Evolutionary conservation across 2,797 vertebrate species (phyloP).

Genomic region (Periophthalmus magnuspinnatus): DNA sequence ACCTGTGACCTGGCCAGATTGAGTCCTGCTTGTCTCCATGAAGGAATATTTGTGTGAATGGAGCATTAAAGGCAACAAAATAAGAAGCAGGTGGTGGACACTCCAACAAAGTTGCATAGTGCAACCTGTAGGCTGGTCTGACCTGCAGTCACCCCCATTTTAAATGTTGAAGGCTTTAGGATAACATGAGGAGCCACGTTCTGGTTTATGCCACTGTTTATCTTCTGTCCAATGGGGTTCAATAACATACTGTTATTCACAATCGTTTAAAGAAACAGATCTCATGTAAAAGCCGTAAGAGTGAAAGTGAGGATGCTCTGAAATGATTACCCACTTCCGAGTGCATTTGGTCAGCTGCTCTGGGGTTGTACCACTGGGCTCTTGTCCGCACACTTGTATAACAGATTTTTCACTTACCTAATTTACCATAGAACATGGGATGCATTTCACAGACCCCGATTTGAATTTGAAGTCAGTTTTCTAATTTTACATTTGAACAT

Average conservation of each 20-base stretch:
- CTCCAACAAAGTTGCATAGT: too few species aligned
- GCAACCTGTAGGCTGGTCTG: slow-evolving; percentile 18
- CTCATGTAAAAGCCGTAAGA: too few species aligned
- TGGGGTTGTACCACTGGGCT: slow-evolving; percentile 1
- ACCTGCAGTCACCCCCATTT: slow-evolving; percentile 22
- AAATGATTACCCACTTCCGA: neutral
- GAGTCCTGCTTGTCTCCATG: too few species aligned
- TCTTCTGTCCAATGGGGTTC: neutral
- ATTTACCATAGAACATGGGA: slow-evolving; percentile 15
- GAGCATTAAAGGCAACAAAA: too few species aligned
- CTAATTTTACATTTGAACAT: slow-evolving; percentile 26
- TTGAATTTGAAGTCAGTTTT: slow-evolving; percentile 32
- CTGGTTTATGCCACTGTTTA: slow-evolving; percentile 6
- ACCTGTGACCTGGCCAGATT: too few species aligned
- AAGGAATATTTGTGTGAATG: too few species aligned
- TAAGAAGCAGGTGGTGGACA: too few species aligned
- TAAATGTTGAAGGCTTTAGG: slow-evolving; percentile 15
- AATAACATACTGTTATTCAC: neutral
- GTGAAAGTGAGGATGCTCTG: too few species aligned
- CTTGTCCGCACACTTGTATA: neutral
- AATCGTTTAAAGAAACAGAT: too few species aligned
- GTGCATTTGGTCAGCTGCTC: neutral
- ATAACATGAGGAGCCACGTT: slow-evolving; percentile 1
- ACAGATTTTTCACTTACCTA: slow-evolving; percentile 13
- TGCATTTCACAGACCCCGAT: slow-evolving; percentile 16